phyloP scores from a whole-genome alignment of 2,113 vertebrate species.

The Proteles cristata region DNA sequence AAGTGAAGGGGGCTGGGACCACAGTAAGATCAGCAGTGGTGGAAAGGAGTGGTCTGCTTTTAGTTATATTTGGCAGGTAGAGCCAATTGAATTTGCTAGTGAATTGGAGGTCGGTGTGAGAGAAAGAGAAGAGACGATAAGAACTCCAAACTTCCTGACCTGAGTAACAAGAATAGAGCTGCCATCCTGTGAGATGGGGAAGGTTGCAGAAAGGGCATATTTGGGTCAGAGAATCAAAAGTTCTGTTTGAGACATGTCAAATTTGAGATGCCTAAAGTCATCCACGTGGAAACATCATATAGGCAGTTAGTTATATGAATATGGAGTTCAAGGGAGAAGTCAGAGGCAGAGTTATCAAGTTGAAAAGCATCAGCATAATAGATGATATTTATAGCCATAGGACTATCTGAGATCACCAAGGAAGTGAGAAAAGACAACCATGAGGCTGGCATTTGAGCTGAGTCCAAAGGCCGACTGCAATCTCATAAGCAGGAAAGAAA shows the following conservation, averaged over 20 bases:
- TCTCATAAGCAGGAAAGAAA: neutral
- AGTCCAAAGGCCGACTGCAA: neutral
- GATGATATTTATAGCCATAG: neutral
- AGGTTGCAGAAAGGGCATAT: neutral
- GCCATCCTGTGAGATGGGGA: neutral
- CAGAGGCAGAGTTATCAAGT: neutral
- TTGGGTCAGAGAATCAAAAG: neutral
- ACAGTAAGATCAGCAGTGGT: neutral
- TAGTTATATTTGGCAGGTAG: neutral
- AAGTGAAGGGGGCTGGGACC: neutral
- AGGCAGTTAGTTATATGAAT: neutral
- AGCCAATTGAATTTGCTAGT: neutral
- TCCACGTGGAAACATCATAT: neutral
- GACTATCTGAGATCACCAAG: neutral
- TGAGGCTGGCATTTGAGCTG: neutral
- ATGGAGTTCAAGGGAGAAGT: neutral
- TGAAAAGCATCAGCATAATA: neutral
- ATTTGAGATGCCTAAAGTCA: neutral
- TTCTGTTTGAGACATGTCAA: neutral
- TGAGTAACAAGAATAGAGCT: neutral
- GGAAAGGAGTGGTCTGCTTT: neutral
- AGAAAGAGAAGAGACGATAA: neutral
- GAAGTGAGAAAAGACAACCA: neutral
- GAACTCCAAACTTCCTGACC: neutral
- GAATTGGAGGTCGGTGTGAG: neutral